These are phyloP conservation scores for Lepus europaeus DNA, from an alignment of 2,113 vertebrate genomes.

Conservation along the genomic window DNA sequence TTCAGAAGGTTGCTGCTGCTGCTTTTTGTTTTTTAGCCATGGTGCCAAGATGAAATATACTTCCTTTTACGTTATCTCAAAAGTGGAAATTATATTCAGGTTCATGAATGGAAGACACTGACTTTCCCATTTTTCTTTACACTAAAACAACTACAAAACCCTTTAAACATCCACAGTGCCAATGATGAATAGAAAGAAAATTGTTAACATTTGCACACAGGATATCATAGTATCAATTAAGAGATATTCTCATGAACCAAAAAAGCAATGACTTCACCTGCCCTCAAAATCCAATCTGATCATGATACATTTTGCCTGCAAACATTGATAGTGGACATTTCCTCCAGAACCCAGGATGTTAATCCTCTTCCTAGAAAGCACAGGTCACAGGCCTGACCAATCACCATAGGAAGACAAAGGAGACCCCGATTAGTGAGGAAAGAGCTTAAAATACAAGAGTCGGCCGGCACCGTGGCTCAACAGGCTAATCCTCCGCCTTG, in stretches of 20 bases:
- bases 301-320: background rate
- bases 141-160: conserved; percentile 14
- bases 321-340: background rate
- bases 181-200: background rate
- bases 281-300: conserved; percentile 6
- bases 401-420: background rate
- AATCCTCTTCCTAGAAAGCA: background rate
- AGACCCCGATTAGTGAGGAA: background rate
- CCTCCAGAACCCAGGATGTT: background rate
- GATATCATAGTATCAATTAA: background rate
- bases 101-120: conserved; percentile 47
- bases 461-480: background rate
- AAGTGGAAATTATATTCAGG: conserved; percentile 53
- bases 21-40: conserved; percentile 54
- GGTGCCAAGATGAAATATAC: conserved; percentile 40
- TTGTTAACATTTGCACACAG: background rate
- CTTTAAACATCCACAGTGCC: conserved; percentile 37
- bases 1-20: background rate
- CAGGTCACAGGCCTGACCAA: background rate
- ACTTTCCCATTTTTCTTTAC: conserved; percentile 59
- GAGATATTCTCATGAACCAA: background rate
- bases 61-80: conserved; percentile 67
- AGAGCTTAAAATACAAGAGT: background rate
- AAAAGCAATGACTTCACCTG: conserved; percentile 10
- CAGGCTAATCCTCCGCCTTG: too few species aligned